Base-by-base conservation (phyloP, 2,888 invertebrate species). In the Sphecodes monilicornis region DNA sequence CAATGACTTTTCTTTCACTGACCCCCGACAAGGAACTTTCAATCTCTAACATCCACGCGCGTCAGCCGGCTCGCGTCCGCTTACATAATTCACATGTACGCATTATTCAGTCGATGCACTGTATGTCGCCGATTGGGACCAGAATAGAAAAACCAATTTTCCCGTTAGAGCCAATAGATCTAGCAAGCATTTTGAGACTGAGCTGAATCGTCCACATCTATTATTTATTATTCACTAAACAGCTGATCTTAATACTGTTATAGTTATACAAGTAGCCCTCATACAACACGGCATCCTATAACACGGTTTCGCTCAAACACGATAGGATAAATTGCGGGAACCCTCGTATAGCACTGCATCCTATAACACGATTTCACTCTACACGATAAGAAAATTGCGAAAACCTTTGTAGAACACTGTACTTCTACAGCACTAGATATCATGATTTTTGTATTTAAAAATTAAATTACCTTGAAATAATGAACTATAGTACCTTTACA, bases 1-100 rank as follows among this genome's bases (percentile, higher is more conserved):
- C 90, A 88, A 90, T 90, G 90, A 77, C 82, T 90, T 89, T 90
- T 90, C 84, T 85, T 69, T 86, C 83, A 85, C 86, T 86, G 86
- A 88, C 88, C 90, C 76, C 80, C 83, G 80, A 77, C 89, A 88
- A 89, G 86, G 79, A 87, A 88, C 89, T 90, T 80, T 89, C 89
- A 82, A 79, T 89, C 87, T 87, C 89, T 80, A 86, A 68, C 75
- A 73, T 86, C 82, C 76, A 78, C 83, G 43, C 71, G 39, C 72
- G 60, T 69, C 73, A 16, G 54, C 73, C 64, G 29, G 43, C n/a
- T 39, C 50, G 75, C 68, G 64, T 22, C 39, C 39, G 41, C 76
- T 89, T 89, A 85, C 81, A 69, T 87, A 90, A 90, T 80, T 74
- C 39, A 57, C 73, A 32, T 18, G 57, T 41, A 46, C 68, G 76